Percentiles rank a stretch among this genome's conserved stretches.
Conservation (phyloP, 2,113 vertebrate genomes). For the Microcebus ravelobensis region DNA sequence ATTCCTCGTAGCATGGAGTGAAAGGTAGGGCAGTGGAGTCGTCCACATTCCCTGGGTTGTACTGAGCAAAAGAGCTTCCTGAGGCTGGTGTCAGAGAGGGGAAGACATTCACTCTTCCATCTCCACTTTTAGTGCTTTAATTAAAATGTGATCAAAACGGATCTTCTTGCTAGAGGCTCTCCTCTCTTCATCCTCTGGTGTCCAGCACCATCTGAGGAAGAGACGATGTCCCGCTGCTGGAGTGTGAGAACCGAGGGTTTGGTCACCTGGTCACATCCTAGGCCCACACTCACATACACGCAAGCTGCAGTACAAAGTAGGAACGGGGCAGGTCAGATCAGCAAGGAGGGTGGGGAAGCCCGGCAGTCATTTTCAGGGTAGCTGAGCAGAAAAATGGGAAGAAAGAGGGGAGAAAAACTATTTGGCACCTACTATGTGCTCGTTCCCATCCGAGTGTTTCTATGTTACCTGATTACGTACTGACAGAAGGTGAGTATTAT, state of each 20-base stretch:
- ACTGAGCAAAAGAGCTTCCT: background rate
- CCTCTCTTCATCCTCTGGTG: background rate
- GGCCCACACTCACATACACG: background rate
- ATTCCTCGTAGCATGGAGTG: background rate
- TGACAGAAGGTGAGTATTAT: background rate
- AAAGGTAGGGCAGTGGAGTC: background rate
- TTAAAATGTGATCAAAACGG: background rate
- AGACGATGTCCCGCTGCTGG: background rate
- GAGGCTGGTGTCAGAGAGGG: background rate
- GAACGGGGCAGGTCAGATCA: background rate
- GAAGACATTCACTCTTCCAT: background rate
- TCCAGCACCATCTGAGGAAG: background rate
- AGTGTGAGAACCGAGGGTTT: accelerated
- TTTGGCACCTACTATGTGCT: background rate
- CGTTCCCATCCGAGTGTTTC: background rate
- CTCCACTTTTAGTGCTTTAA: background rate
- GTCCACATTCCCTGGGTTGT: background rate
- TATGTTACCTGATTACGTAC: background rate
- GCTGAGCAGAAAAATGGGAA: background rate
- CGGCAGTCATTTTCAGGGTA: background rate
- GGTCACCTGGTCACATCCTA: background rate
- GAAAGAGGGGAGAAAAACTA: background rate
- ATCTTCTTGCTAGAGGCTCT: background rate
- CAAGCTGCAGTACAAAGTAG: background rate
- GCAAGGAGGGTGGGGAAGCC: background rate